Evolutionary conservation across 2,113 vertebrate species (phyloP).

Genomic region (Rana temporaria): DNA sequence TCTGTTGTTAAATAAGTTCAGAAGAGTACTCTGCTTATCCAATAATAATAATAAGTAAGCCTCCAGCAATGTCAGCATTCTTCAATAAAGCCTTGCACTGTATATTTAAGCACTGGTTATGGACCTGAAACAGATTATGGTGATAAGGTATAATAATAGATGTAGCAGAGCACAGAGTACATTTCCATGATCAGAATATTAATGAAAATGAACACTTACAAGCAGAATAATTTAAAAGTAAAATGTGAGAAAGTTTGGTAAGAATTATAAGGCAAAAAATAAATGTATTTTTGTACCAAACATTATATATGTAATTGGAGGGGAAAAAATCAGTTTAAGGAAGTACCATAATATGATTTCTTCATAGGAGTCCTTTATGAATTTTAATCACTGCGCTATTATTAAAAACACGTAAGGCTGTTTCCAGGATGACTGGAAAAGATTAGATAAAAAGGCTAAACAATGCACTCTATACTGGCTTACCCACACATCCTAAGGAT

Average conservation of each 20-base stretch:
- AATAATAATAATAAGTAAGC: conserved; percentile 44
- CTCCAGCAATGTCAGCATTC: conserved; percentile 34
- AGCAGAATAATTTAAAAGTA: conserved; percentile 36
- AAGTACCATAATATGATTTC: too few relatives aligned
- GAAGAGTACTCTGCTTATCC: conserved; percentile 24
- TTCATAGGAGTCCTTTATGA: too few relatives aligned
- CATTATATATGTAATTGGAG: too few relatives aligned
- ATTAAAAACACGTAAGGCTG: too few relatives aligned
- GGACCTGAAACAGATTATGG: conserved; percentile 37
- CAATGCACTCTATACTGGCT: too few relatives aligned
- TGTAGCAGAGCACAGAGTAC: neutral
- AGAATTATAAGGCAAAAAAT: neutral
- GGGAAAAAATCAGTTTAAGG: too few relatives aligned
- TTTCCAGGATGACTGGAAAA: too few relatives aligned
- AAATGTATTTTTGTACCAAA: neutral
- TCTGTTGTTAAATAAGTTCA: conserved; percentile 6
- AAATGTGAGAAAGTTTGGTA: conserved; percentile 1
- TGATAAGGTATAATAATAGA: conserved; percentile 38
- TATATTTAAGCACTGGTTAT: conserved; percentile 45
- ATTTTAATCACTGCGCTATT: too few relatives aligned
- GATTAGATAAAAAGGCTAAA: too few relatives aligned
- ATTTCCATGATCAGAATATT: conserved; percentile 15
- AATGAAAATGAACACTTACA: conserved; percentile 4
- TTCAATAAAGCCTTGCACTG: conserved; percentile 36
- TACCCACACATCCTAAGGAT: too few relatives aligned